Conservation (phyloP, 2,888 invertebrate species). For the Tenthredo amoena region DNA sequence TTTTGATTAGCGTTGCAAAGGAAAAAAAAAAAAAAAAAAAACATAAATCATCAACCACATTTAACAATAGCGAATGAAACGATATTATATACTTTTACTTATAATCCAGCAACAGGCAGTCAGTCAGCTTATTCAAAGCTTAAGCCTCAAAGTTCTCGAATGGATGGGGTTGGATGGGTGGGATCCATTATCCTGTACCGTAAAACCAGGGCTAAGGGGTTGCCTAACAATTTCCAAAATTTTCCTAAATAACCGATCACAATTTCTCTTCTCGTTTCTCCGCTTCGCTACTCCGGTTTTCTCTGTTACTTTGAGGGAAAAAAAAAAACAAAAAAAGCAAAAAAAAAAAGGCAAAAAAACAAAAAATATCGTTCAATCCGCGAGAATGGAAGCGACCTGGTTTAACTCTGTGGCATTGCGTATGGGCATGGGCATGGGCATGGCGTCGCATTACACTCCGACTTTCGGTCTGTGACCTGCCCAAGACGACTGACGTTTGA, state of each 20-base stretch:
- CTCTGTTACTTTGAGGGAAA: no score
- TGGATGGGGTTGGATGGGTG: no score
- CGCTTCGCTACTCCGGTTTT: no score
- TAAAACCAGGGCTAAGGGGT: not conserved
- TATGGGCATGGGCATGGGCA: not conserved
- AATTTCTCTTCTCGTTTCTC: not conserved
- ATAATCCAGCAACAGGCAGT: not conserved
- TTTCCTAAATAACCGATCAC: not conserved
- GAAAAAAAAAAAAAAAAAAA: not conserved
- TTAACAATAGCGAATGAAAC: not conserved
- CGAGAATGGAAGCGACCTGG: constrained; percentile 19
- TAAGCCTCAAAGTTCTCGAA: not conserved
- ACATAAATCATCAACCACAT: not conserved
- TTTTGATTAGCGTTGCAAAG: not conserved
- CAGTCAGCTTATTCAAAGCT: not conserved
- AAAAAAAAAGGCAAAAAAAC: no score
- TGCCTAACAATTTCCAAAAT: not conserved
- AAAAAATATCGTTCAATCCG: constrained; percentile 25
- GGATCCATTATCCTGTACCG: not conserved
- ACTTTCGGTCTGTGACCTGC: constrained; percentile 9
- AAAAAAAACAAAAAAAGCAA: no score
- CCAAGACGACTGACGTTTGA: constrained; percentile 50
- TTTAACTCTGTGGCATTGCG: not conserved
- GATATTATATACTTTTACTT: not conserved
- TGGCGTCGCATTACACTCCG: not conserved